phyloP scores from a whole-genome alignment of 2,888 invertebrate genomes.

The Aleiodes alternator region DNA sequence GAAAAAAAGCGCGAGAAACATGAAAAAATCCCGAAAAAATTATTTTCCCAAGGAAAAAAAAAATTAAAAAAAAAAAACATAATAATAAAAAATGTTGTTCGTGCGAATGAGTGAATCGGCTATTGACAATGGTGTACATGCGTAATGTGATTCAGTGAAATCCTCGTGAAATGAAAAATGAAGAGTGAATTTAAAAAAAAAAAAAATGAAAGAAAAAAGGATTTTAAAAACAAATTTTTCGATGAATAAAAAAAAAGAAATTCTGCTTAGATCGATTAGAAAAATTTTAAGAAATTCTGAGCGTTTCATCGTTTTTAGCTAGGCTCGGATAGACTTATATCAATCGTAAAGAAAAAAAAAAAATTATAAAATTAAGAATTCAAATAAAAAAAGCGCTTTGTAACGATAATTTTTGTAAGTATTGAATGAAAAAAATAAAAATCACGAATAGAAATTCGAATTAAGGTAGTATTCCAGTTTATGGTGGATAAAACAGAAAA shows the following conservation, averaged over 20 bases:
- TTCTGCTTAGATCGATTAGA: conserved; percentile 52
- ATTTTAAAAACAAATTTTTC: conserved; percentile 39
- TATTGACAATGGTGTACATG: conserved; percentile 51
- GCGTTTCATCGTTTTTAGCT: conserved; percentile 39
- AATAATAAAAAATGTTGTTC: conserved; percentile 35
- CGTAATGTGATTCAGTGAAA: conserved; percentile 54
- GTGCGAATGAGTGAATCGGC: conserved; percentile 40
- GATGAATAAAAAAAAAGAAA: conserved; percentile 40
- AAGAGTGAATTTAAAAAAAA: not conserved
- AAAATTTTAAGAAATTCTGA: conserved; percentile 36
- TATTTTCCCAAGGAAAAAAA: conserved; percentile 52
- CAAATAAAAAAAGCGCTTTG: conserved; percentile 56
- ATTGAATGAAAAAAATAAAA: conserved; percentile 42
- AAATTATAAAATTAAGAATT: conserved; percentile 20
- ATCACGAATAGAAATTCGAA: conserved; percentile 55
- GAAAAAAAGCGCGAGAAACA: conserved; percentile 37
- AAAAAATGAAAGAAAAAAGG: conserved; percentile 31
- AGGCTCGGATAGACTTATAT: conserved; percentile 39
- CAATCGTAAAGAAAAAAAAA: conserved; percentile 18
- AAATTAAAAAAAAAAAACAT: conserved; percentile 4
- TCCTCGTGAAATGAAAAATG: not conserved
- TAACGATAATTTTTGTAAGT: conserved; percentile 61
- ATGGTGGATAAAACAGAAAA: not conserved
- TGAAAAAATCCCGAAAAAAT: conserved; percentile 52
- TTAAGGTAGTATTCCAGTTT: not conserved